Percentiles rank a stretch among this genome's conserved stretches.
phyloP scores from a whole-genome alignment of 1,140 invertebrate genomes.

The Octopus bimaculoides region DNA sequence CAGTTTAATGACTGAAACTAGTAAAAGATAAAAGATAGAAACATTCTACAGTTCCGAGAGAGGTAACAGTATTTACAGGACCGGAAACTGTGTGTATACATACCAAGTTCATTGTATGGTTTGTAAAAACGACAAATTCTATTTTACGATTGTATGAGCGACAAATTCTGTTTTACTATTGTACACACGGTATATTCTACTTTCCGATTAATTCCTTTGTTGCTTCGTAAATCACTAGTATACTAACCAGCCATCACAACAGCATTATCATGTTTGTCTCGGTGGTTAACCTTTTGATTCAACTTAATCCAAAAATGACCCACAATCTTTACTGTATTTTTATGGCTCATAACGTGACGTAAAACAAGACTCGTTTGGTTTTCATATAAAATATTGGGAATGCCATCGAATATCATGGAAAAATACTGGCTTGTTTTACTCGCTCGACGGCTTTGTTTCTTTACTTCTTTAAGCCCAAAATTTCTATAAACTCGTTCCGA shows the following conservation, averaged over 20 bases:
- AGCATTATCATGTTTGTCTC: too few species aligned
- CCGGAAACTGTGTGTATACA: neutral
- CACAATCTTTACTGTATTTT: too few species aligned
- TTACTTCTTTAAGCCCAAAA: neutral
- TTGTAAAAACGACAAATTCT: neutral
- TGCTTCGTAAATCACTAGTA: too few species aligned
- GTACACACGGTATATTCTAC: too few species aligned
- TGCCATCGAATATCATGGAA: slow-evolving; percentile 7
- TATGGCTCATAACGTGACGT: neutral
- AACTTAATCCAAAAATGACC: too few species aligned
- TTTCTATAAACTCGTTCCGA: slow-evolving; percentile 7
- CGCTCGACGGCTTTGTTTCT: slow-evolving; percentile 1
- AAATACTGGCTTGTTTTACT: slow-evolving; percentile 2
- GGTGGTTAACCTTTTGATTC: too few species aligned
- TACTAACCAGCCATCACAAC: too few species aligned
- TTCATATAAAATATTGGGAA: neutral
- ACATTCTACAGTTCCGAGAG: neutral
- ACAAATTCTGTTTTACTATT: too few species aligned
- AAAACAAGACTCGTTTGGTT: neutral
- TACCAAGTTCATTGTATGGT: neutral
- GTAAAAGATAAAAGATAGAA: neutral
- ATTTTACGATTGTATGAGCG: too few species aligned
- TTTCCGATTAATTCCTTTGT: too few species aligned
- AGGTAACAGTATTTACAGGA: slow-evolving; percentile 4
- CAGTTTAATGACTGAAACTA: too few species aligned